Percentiles rank a stretch among this genome's conserved stretches.
Evolutionary conservation across 2,888 invertebrate species (phyloP).

Genomic region (Serrognathus titanus): DNA sequence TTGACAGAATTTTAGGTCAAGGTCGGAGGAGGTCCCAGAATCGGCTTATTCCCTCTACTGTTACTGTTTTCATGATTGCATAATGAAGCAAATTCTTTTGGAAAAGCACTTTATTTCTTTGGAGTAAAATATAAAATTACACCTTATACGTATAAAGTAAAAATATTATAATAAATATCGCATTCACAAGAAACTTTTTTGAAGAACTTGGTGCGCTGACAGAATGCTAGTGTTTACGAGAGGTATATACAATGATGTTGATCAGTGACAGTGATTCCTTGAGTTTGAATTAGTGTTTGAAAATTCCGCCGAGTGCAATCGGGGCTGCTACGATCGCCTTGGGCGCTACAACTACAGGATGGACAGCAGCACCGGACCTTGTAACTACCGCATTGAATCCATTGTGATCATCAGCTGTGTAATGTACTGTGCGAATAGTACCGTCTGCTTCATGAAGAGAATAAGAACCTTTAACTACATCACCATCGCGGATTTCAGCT

Average conservation of each 20-base stretch:
- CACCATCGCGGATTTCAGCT: constrained; percentile 54
- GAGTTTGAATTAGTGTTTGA: constrained; percentile 10
- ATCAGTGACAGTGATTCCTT: constrained; percentile 4
- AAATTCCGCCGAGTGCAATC: constrained; percentile 12
- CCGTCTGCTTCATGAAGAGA: constrained; percentile 50
- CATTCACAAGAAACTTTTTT: constrained; percentile 2
- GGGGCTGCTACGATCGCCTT: constrained; percentile 48
- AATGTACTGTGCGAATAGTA: constrained; percentile 55
- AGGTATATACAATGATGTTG: not conserved
- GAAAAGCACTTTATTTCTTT: constrained; percentile 7
- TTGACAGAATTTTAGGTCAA: too few relatives aligned
- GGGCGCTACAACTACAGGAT: constrained; percentile 49
- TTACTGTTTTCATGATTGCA: too few relatives aligned
- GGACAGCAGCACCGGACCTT: constrained; percentile 59
- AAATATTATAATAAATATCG: not conserved
- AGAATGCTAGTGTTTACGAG: not conserved
- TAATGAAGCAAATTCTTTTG: not conserved
- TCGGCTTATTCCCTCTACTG: too few relatives aligned
- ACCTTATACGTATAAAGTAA: not conserved
- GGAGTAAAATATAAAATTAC: constrained; percentile 3
- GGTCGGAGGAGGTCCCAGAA: too few relatives aligned
- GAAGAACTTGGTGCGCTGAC: not conserved
- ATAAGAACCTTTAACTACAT: constrained; percentile 61
- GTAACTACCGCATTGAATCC: constrained; percentile 71
- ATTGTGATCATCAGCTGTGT: constrained; percentile 66